Conservation (phyloP, 2,888 invertebrate genomes). For the Himalopsyche kuldschensis region DNA sequence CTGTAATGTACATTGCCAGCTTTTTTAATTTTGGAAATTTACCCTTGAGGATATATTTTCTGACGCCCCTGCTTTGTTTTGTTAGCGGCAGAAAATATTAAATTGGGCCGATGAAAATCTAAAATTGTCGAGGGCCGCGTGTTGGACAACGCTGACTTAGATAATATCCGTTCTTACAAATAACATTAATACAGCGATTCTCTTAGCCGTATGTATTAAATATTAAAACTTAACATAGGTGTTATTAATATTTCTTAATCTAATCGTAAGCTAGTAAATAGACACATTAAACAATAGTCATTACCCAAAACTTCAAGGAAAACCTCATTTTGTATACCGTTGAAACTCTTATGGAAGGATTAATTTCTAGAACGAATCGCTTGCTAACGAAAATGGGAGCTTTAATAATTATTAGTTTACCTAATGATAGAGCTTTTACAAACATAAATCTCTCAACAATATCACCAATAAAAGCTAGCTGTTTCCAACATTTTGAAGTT, state of each 20-base stretch:
- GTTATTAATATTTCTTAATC: background rate
- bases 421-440: background rate
- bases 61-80: no score
- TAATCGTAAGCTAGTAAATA: background rate
- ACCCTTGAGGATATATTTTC: no score
- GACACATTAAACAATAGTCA: background rate
- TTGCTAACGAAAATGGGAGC: background rate
- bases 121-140: no score
- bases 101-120: no score
- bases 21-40: no score
- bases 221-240: background rate
- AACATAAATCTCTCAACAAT: background rate
- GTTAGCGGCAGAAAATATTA: no score
- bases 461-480: background rate
- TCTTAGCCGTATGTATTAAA: no score
- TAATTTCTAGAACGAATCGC: background rate
- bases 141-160: no score
- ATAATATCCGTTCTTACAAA: no score
- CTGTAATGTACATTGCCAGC: no score
- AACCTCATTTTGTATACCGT: background rate
- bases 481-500: no score
- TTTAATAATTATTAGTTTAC: background rate
- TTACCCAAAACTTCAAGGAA: background rate
- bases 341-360: background rate
- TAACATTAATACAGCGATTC: no score